These are phyloP conservation scores for Chymomyza procnemis DNA, from an alignment of 2,888 invertebrate genomes.

Conservation along the genomic window DNA sequence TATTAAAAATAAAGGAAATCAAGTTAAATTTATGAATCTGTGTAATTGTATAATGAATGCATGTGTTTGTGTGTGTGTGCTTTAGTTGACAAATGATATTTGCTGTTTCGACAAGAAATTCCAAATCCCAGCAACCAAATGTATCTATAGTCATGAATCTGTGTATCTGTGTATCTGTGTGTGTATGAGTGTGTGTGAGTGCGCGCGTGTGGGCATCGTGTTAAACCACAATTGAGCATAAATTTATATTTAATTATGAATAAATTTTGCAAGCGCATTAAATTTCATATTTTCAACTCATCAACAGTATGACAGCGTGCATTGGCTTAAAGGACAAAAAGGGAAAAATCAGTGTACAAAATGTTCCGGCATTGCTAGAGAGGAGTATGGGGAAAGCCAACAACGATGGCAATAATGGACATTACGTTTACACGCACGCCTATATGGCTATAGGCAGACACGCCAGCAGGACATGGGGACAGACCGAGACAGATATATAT, in stretches of 20 bases:
- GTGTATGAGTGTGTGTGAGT: slow-evolving; percentile 14
- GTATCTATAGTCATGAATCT: neutral
- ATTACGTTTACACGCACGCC: slow-evolving; percentile 6
- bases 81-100: slow-evolving; percentile 37
- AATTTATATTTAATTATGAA: slow-evolving; percentile 73
- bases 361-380: neutral
- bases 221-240: slow-evolving; percentile 68
- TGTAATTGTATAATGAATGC: neutral
- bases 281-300: slow-evolving; percentile 65
- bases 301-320: slow-evolving; percentile 32
- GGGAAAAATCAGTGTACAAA: neutral
- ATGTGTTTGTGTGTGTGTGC: neutral
- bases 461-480: neutral
- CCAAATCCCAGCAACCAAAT: neutral
- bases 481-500: slow-evolving; percentile 22
- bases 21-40: neutral
- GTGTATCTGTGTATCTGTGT: slow-evolving; percentile 2
- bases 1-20: neutral
- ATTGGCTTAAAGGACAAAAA: too few species aligned
- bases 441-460: slow-evolving; percentile 18
- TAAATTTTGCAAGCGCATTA: slow-evolving; percentile 67
- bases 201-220: slow-evolving; percentile 36
- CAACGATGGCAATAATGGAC: slow-evolving; percentile 5
- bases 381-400: neutral
- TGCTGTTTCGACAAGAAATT: slow-evolving; percentile 18